Base-by-base conservation (phyloP, 2,797 vertebrate species). In the Toxotes lorentzi region DNA sequence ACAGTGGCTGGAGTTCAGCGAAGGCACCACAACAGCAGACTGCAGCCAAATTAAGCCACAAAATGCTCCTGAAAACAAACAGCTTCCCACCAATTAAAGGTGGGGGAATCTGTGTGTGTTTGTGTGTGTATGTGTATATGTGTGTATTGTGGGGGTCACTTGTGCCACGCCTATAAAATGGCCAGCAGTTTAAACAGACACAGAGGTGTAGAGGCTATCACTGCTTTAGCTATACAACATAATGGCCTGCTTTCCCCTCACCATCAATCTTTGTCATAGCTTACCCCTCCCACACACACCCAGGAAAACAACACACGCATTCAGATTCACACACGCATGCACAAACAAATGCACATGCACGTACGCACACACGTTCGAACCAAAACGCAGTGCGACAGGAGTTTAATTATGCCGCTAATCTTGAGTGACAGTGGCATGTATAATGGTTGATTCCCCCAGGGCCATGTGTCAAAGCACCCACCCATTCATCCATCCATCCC, bases 351-450 rank as follows among this genome's bases (percentile, higher is more conserved):
- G 35, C 58, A 21, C 58, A 34, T 10, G n/a, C 51, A 45, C 40
- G 24, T 17, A 70, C 70, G 32, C n/a, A 24, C 70, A 40, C 68
- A 59, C 64, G 40, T 24, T 63, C 2, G 14, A 85, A 43, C 81
- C 86, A 70, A 30, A 89, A 87, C 79, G 45, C 86, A 43, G 60
- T 68, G 81, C 53, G 80, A 85, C 88, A 86, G 80, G 89, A 88
- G 83, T 87, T 90, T 94, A 93, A 94, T 95, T 94, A 93, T 88
- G 85, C 84, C 51, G 68, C 91, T 93, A 94, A 94, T 94, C 91
- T 93, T 94, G 93, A 95, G 86, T 93, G 93, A 91, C 93, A 93
- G 90, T 76, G 62, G 77, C 87, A 70, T 91, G 83, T 92, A 93
- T 92, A 91, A 92, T 86, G 86, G 82, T 68, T 59, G 85, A 88